Percentiles rank a stretch among this genome's conserved stretches.
Evolutionary conservation across 2,113 vertebrate genomes (phyloP).

Genomic region (Anser cygnoides): DNA sequence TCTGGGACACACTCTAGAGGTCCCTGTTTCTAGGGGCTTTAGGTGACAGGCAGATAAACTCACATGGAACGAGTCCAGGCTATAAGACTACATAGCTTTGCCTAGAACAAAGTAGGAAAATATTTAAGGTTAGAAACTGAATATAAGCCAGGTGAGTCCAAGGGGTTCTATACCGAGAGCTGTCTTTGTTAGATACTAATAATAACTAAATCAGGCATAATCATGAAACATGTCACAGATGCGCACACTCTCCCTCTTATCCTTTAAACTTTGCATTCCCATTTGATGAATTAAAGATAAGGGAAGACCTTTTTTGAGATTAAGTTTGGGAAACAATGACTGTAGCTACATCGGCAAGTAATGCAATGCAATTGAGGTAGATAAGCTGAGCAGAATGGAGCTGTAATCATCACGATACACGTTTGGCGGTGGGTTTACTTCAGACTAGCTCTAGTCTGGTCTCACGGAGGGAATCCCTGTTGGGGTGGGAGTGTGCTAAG

Average conservation of each 20-base stretch:
- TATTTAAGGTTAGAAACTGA: not conserved
- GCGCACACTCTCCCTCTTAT: not conserved
- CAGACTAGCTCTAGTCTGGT: accelerated
- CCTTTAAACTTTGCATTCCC: not conserved
- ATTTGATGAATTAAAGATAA: not conserved
- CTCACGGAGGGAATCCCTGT: not conserved
- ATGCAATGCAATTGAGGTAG: not conserved
- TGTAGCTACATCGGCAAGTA: not conserved
- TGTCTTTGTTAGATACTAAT: not conserved
- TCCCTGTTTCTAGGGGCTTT: not conserved
- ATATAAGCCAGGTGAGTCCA: not conserved
- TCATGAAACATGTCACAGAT: not conserved
- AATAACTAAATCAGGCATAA: not conserved
- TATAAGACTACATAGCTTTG: not conserved
- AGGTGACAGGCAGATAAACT: not conserved
- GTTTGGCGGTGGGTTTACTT: not conserved
- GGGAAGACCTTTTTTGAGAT: not conserved
- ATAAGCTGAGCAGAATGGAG: not conserved
- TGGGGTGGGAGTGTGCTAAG: not conserved
- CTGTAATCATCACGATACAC: accelerated
- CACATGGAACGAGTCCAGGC: not conserved
- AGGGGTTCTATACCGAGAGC: not conserved
- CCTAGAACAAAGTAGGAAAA: not conserved
- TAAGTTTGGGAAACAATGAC: not conserved
- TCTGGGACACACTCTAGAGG: not conserved